phyloP scores from a whole-genome alignment of 2,797 vertebrate species.

The Lutjanus campechanus region DNA sequence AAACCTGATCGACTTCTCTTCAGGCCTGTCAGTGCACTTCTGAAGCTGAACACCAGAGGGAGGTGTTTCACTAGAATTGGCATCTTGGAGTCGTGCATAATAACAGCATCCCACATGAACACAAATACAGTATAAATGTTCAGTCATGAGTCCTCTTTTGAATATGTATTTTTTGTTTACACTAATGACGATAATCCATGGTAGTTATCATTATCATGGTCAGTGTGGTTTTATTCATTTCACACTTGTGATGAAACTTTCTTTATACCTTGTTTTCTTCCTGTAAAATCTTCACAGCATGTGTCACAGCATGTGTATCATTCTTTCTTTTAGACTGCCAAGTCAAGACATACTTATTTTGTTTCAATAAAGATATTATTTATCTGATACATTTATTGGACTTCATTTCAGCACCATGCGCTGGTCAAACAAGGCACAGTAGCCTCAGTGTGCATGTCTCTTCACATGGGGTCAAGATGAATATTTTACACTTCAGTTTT shows the following conservation, averaged over 20 bases:
- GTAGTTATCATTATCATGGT: too few relatives aligned
- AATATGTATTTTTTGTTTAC: background rate
- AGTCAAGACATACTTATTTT: background rate
- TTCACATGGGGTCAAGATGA: background rate
- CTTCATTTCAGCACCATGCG: background rate
- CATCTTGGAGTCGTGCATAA: too few relatives aligned
- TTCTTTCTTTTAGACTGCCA: background rate
- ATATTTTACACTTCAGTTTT: background rate
- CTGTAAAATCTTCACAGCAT: background rate
- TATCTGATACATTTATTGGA: background rate
- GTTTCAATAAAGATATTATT: background rate
- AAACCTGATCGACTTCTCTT: background rate
- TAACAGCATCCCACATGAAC: background rate
- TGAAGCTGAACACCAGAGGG: constrained; percentile 42
- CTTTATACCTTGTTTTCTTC: too few relatives aligned
- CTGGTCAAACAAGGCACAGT: background rate
- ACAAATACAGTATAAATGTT: background rate
- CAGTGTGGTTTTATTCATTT: background rate
- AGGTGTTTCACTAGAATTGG: constrained; percentile 13
- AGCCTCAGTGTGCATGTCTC: background rate
- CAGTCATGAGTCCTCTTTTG: background rate
- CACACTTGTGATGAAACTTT: background rate
- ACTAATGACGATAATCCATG: background rate
- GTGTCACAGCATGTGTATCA: background rate
- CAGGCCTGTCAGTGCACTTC: background rate